These are phyloP conservation scores for Myotis findleyi DNA, from an alignment of 2,797 vertebrate genomes.

Conservation along the genomic window DNA sequence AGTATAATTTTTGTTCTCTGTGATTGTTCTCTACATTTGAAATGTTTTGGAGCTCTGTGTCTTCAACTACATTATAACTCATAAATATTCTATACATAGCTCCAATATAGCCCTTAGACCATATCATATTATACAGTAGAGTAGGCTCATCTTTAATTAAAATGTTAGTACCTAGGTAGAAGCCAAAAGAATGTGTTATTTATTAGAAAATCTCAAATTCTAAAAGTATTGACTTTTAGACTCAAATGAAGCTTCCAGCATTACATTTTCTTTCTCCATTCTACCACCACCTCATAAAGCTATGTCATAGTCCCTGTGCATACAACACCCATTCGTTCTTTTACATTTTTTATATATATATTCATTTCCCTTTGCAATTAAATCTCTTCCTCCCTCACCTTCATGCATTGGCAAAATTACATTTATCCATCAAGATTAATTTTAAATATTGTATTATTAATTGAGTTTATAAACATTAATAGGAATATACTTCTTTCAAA, in stretches of 20 bases:
- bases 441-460: not conserved
- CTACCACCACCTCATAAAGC: not conserved
- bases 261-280: not conserved
- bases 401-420: not conserved
- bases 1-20: conserved; percentile 30
- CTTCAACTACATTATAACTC: not conserved
- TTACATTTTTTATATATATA: not conserved
- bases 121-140: not conserved
- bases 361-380: not conserved
- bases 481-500: not conserved
- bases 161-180: not conserved
- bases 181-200: not conserved
- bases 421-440: not conserved
- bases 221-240: not conserved
- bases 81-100: not conserved
- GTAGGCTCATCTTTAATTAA: not conserved
- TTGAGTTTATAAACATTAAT: not conserved
- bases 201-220: not conserved
- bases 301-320: not conserved
- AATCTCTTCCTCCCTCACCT: not conserved
- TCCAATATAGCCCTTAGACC: not conserved
- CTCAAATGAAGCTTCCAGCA: not conserved
- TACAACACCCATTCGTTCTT: not conserved
- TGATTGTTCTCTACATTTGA: not conserved
- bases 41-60: not conserved